Evolutionary conservation across 2,888 invertebrate genomes (phyloP).

Genomic region (Noctua janthina): DNA sequence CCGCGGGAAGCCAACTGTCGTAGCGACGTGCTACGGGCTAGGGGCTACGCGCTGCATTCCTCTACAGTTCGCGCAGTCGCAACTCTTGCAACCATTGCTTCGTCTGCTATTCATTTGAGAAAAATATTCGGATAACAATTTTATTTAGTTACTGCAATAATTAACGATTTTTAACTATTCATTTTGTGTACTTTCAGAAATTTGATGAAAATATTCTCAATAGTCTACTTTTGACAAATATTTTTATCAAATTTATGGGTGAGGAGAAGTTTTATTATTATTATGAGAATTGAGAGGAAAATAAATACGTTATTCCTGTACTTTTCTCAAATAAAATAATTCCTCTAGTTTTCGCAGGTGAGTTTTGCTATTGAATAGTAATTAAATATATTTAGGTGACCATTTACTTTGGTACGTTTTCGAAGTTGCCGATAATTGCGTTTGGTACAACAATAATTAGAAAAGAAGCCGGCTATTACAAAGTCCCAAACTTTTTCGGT

Average conservation of each 20-base stretch:
- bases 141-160: constrained; percentile 14
- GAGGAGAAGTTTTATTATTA: background rate
- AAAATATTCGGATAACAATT: constrained; percentile 24
- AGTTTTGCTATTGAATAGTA: background rate
- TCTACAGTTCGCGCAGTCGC: constrained; percentile 85
- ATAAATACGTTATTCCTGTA: background rate
- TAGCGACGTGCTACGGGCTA: constrained; percentile 69
- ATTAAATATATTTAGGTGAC: background rate
- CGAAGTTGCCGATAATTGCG: background rate
- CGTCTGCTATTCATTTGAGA: constrained; percentile 43
- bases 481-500: background rate
- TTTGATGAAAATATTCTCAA: no score
- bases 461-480: background rate
- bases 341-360: background rate
- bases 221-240: background rate
- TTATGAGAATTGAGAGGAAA: background rate
- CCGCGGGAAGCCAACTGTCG: constrained; percentile 80
- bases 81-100: constrained; percentile 66
- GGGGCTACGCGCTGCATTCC: constrained; percentile 76
- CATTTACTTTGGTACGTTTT: background rate
- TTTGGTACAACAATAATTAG: background rate
- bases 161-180: constrained; percentile 12
- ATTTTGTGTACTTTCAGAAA: background rate
- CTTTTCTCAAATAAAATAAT: background rate
- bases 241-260: background rate